Evolutionary conservation across 2,113 vertebrate species (phyloP), one percentile per base, ranked within the genome.

Genomic region (Gnathonemus longibarbis): DNA sequence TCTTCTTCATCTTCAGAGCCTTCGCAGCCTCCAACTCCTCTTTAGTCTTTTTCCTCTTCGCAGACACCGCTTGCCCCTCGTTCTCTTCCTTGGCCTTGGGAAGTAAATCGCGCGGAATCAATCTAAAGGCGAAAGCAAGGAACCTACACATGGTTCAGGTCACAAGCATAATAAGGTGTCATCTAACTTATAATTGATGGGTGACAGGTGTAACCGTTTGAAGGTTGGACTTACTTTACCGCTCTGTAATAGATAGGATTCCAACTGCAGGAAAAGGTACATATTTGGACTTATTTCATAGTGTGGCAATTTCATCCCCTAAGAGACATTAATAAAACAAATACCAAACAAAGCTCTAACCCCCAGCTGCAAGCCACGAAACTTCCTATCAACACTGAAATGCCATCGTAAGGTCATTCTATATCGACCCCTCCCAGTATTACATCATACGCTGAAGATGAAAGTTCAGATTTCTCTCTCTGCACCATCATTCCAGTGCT

Each of bases 31-130:
- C 91, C 0, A 92, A 91, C 89, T 95, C 94, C 88, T 94, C 93
- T 88, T 96, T 96, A 4, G 93, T 96, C 93, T 77, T 96, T 91
- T 94, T 97, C 88, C 93, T 95, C 89, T 94, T 94, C 0, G 58
- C 24, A 17, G 93, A 90, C 17, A 92, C 88, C 0, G 90, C 31
- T 1, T 39, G 45, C 58, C 91, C 80, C 53, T 92, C 93, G 86
- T 95, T 93, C 89, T 95, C 94, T 39, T 90, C 86, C 88, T 95
- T 95, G 1, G 94, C 91, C 0, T 0, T 45, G 2, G 58, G 17
- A 45, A 88, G 39, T 3, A 24, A 88, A 62, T 62, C 2, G 42
- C 7, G 9, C 2, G 45, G 19, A 88, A 88, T 31, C 46, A 53
- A 80, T 42, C 85, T 2, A 35, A 87, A 53, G 5, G 3, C 39